Base-by-base conservation (phyloP, 64 coral and sea anemone genomes). In the Actinia equina region DNA sequence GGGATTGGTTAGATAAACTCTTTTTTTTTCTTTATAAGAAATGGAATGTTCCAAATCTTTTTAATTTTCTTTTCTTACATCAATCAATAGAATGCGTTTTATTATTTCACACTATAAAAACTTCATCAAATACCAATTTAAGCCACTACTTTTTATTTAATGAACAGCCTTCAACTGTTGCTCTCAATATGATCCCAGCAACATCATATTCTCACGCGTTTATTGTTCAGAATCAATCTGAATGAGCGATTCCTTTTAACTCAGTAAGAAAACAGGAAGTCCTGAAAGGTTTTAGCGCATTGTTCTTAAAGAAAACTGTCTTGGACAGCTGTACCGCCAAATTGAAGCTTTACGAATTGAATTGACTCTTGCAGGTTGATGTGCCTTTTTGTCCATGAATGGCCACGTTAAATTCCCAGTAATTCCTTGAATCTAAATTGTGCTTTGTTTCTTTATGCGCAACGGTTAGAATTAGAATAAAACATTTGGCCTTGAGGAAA, bases 221-320 rank as follows among this genome's bases (percentile, higher is more conserved):
- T 25, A 69, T 74, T 74, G 69, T 74, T 41, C n/a, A 25, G 11
- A 74, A 74, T 74, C 62, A 42, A 11, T 12, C 69, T 37, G 27
- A 74, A 74, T 41, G 23, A 74, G 69, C 69, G 42, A 74, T 74
- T 74, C 69, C 69, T 74, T 74, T 74, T 74, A 74, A 74, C 25
- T 41, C 20, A 10, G 69, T 23, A 65, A 74, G 27, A 41, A 74
- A 74, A 65, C 13, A 74, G 69, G 69, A 74, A 74, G 27, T 26
- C 25, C 10, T 74, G 12, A 41, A 30, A 74, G 13, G 10, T 26
- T 30, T 74, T 74, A 74, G 25, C 23, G 26, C 69, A 30, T 74
- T 74, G 69, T 74, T 74, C 69, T 30, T 30, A 13, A 74, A 27
- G 26, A 74, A 74, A 74, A 25, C 69, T 13, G 8, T 37, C 69